phyloP scores from a whole-genome alignment of 2,113 vertebrate species.

The Nothocercus julius region DNA sequence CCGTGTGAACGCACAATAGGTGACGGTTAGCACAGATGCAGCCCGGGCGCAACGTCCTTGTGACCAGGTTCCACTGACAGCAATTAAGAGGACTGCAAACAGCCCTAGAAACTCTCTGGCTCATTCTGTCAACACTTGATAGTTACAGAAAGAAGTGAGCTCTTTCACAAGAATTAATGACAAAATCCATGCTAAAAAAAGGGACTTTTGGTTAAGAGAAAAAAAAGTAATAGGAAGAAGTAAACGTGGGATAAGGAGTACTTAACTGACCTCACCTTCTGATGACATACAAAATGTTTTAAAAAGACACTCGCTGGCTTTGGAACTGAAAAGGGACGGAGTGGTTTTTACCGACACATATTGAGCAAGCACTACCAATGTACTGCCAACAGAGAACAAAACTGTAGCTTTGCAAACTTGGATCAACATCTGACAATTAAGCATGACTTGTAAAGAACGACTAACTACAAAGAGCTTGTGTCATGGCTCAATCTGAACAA shows the following conservation, averaged over 20 bases:
- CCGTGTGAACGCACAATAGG: background rate
- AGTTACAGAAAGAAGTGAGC: background rate
- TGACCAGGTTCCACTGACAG: background rate
- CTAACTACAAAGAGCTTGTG: conserved; percentile 20
- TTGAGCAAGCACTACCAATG: conserved; percentile 22
- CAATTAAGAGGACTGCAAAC: background rate
- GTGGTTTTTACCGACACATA: background rate
- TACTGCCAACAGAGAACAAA: conserved; percentile 42
- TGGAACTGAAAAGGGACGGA: background rate
- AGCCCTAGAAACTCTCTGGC: background rate
- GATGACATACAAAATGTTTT: background rate
- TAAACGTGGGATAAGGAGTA: background rate
- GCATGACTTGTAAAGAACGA: conserved; percentile 30
- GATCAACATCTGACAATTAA: conserved; percentile 55
- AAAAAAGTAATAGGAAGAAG: background rate
- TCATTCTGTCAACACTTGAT: conserved; percentile 25
- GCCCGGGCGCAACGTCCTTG: background rate
- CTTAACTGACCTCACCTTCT: background rate
- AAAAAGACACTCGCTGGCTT: background rate
- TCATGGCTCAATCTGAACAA: conserved; percentile 2
- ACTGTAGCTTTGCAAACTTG: conserved; percentile 31
- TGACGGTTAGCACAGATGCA: background rate
- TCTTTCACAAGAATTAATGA: conserved; percentile 10
- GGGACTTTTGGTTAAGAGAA: background rate
- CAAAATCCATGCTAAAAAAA: background rate